Percentiles rank a stretch among this genome's conserved stretches.
Conservation (phyloP, 2,888 invertebrate genomes). For the Philaethria dido region DNA sequence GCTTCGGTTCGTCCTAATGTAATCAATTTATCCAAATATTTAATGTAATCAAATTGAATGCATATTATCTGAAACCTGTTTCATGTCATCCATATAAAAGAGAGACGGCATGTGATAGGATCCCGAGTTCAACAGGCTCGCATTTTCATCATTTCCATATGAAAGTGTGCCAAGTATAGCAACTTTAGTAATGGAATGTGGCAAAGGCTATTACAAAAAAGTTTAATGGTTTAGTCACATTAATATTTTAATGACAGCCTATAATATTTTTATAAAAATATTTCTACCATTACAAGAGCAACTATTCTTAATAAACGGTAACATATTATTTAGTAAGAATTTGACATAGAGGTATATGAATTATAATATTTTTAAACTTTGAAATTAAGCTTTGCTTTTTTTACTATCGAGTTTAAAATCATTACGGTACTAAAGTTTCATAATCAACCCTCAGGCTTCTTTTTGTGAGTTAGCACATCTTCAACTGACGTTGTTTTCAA, state of each 20-base stretch:
- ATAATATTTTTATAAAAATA: not conserved
- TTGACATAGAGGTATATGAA: no score
- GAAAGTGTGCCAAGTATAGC: constrained; percentile 42
- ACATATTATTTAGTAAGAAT: no score
- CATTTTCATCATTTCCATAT: constrained; percentile 47
- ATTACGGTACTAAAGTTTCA: no score
- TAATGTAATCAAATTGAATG: constrained; percentile 70
- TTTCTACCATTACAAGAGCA: not conserved
- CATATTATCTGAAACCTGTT: constrained; percentile 66
- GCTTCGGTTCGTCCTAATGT: not conserved
- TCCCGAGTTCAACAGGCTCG: constrained; percentile 44
- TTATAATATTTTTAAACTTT: no score
- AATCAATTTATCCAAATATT: constrained; percentile 25
- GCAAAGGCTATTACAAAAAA: constrained; percentile 28
- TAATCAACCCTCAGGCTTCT: no score
- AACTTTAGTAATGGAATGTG: constrained; percentile 36
- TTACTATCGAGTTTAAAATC: no score
- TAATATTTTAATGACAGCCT: not conserved
- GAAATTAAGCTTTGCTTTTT: no score
- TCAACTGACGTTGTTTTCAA: no score
- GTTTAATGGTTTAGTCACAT: not conserved
- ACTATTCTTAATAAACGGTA: no score
- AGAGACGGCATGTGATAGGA: constrained; percentile 40
- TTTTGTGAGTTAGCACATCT: no score
- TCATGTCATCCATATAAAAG: constrained; percentile 45